phyloP scores from a whole-genome alignment of 2,888 invertebrate genomes.

The Parnassius mnemosyne region DNA sequence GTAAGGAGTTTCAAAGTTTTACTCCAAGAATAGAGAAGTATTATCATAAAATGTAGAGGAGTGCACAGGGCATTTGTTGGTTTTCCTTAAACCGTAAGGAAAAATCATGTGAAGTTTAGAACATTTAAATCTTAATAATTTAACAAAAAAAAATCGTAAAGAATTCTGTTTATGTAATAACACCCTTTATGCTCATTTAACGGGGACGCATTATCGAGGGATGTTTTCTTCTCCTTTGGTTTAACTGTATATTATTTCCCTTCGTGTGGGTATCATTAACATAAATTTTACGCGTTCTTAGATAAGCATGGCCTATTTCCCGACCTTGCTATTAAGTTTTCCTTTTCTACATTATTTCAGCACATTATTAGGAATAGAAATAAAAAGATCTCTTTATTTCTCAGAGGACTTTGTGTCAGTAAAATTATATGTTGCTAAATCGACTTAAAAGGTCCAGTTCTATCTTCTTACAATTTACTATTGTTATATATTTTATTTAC shows the following conservation, averaged over 20 bases:
- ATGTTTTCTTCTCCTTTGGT: slow-evolving; percentile 53
- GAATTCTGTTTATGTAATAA: slow-evolving; percentile 37
- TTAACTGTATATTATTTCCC: slow-evolving; percentile 63
- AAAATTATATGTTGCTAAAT: slow-evolving; percentile 42
- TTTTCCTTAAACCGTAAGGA: no score
- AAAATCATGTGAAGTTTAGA: no score
- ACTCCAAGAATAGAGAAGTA: no score
- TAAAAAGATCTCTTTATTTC: slow-evolving; percentile 3
- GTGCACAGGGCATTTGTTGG: no score
- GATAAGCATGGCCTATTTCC: slow-evolving; percentile 39
- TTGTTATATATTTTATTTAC: no score
- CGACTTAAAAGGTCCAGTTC: no score
- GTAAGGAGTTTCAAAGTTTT: no score
- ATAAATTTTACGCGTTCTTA: slow-evolving; percentile 59
- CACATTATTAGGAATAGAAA: slow-evolving; percentile 46
- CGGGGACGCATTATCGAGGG: slow-evolving; percentile 59
- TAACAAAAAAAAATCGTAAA: no score
- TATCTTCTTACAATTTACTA: no score
- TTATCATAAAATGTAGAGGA: no score
- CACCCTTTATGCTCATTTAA: slow-evolving; percentile 45
- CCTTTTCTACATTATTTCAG: slow-evolving; percentile 33
- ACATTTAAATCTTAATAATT: no score
- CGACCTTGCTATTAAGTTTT: slow-evolving; percentile 58
- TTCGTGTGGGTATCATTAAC: slow-evolving; percentile 63
- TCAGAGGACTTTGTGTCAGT: neutral